phyloP scores from a whole-genome alignment of 2,113 vertebrate genomes.

The Lanius ludovicianus region DNA sequence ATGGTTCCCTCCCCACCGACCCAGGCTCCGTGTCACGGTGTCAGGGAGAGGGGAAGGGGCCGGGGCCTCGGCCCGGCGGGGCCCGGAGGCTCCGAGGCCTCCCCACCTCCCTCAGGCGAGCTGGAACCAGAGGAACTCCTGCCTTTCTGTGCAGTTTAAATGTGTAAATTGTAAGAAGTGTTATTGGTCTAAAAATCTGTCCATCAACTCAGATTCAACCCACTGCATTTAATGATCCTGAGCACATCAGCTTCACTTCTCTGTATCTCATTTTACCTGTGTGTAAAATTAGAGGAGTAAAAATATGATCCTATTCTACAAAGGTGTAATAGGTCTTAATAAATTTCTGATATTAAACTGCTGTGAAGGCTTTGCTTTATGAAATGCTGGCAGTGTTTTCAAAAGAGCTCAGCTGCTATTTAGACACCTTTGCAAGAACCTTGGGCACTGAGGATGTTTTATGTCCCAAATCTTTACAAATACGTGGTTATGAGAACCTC shows the following conservation, averaged over 20 bases:
- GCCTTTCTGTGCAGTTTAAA: no score
- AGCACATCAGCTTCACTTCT: conserved; percentile 28
- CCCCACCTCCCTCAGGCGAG: no score
- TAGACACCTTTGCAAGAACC: not conserved
- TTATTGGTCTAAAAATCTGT: no score
- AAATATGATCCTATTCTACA: conserved; percentile 52
- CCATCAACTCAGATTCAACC: no score
- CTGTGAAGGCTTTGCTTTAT: conserved; percentile 7
- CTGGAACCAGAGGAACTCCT: no score
- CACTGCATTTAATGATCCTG: not conserved
- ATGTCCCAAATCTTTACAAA: not conserved
- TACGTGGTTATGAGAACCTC: not conserved
- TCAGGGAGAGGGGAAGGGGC: no score
- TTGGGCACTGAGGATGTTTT: not conserved
- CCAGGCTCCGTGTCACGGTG: no score
- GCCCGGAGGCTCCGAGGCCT: no score
- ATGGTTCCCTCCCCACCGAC: no score
- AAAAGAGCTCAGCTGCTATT: conserved; percentile 37
- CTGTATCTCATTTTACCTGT: conserved; percentile 54
- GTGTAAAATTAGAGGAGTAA: conserved; percentile 46
- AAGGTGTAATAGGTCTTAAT: conserved; percentile 43
- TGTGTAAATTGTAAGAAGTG: no score
- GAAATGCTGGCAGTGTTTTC: conserved; percentile 17
- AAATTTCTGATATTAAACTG: conserved; percentile 45
- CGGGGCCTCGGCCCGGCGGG: no score